These are phyloP conservation scores for Scolopax rusticola DNA, from an alignment of 2,797 vertebrate species.

Conservation along the genomic window DNA sequence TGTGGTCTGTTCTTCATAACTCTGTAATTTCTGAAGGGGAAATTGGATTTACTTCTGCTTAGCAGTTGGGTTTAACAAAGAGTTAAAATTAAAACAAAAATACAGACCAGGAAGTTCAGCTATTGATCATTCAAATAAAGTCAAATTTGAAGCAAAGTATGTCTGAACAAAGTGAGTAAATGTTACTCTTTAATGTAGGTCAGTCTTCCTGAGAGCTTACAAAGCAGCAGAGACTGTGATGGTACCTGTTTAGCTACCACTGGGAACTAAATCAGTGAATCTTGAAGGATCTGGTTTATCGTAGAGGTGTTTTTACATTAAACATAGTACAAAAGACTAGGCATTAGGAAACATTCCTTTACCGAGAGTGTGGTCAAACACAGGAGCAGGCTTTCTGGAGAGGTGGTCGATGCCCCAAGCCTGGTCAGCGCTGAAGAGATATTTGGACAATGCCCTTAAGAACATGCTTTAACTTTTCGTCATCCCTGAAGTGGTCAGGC, in stretches of 20 bases:
- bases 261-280: neutral
- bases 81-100: neutral
- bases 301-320: neutral
- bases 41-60: neutral
- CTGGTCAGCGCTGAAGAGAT: neutral
- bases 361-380: neutral
- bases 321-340: neutral
- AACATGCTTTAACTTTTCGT: neutral
- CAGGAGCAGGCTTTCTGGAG: neutral
- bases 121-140: neutral
- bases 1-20: neutral
- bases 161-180: neutral
- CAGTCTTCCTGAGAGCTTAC: fast-evolving
- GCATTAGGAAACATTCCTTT: neutral
- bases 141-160: neutral
- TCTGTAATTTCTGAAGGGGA: neutral
- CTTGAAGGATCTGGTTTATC: neutral
- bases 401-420: neutral
- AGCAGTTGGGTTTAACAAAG: neutral
- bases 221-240: neutral
- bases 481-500: neutral
- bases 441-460: neutral
- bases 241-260: neutral
- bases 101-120: neutral
- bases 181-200: neutral